Evolutionary conservation across 1,140 invertebrate genomes (phyloP), one percentile per base, ranked within the genome.

Genomic region (Pinna nobilis): DNA sequence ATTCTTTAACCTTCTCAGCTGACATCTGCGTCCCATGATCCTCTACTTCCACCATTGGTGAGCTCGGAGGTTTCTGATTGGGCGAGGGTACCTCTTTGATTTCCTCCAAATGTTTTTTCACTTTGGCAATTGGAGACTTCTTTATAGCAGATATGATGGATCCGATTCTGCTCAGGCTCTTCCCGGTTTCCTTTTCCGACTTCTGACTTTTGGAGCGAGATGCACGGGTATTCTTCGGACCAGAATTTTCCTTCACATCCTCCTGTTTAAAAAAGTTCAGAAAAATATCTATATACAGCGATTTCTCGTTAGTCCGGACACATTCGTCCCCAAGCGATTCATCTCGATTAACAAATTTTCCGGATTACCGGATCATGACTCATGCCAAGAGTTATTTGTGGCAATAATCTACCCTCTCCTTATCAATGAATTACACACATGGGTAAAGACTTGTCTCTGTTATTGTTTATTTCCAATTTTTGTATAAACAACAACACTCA

Each of bases 11-110:
- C n/a, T 59, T 51, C 11, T 49, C 73, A 7, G 66, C 66, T 20
- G 73, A 75, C 66, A 75, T 75, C 33, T 75, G 73, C 39, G 73
- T 75, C 13, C 66, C 60, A 55, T 57, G 50, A 49, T 75, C 73
- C 41, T 69, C 73, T 30, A 75, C 66, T 70, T 75, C 73, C 50
- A 75, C 49, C 0, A 20, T 28, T 0, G 41, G 61, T 33, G 30
- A 50, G 20, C 25, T n/a, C 13, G 11, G 20, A 3, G 37, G 6
- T 1, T 47, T 63, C 51, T 61, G 49, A 50, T 68, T 67, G 35
- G 65, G 72, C 28, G 55, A 23, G 23, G 73, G 18, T 3, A 53
- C 28, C 37, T 74, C 72, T 37, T 57, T 64, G 15, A 74, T 69
- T 23, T 70, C 73, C n/a, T 69, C 67, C 23, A 75, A 49, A 13